phyloP scores from a whole-genome alignment of 2,797 vertebrate genomes.

The Aselliscus stoliczkanus region DNA sequence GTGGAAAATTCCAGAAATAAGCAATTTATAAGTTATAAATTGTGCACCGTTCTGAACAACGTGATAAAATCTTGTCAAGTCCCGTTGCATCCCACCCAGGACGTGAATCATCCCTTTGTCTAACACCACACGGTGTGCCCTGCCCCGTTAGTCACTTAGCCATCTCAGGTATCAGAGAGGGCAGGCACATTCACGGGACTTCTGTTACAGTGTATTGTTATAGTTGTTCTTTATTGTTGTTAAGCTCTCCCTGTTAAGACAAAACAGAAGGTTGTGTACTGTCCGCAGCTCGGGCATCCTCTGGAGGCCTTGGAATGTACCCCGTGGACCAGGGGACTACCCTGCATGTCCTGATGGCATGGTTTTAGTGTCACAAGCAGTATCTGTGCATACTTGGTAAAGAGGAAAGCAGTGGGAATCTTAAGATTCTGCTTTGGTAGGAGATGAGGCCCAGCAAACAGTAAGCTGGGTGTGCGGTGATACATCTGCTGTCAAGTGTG shows the following conservation, averaged over 20 bases:
- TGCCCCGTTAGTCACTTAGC: background rate
- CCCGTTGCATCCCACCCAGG: background rate
- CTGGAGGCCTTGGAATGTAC: background rate
- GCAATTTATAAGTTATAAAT: background rate
- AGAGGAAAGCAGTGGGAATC: background rate
- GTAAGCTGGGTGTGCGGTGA: background rate
- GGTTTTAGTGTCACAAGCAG: background rate
- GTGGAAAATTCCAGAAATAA: background rate
- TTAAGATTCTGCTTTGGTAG: background rate
- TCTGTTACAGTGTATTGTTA: background rate
- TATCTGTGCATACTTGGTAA: background rate
- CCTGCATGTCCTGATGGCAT: background rate
- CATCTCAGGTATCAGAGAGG: background rate
- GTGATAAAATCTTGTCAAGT: background rate
- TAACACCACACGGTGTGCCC: background rate
- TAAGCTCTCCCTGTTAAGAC: background rate
- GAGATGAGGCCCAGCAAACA: background rate
- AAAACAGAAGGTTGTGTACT: background rate
- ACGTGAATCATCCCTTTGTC: background rate
- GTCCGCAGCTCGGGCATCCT: background rate
- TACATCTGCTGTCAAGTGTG: background rate
- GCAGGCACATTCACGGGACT: background rate
- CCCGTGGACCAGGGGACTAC: too few species aligned
- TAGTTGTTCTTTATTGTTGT: background rate
- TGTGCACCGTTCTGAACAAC: background rate